Conservation (phyloP, 2,113 vertebrate species). For the Narcine bancroftii region DNA sequence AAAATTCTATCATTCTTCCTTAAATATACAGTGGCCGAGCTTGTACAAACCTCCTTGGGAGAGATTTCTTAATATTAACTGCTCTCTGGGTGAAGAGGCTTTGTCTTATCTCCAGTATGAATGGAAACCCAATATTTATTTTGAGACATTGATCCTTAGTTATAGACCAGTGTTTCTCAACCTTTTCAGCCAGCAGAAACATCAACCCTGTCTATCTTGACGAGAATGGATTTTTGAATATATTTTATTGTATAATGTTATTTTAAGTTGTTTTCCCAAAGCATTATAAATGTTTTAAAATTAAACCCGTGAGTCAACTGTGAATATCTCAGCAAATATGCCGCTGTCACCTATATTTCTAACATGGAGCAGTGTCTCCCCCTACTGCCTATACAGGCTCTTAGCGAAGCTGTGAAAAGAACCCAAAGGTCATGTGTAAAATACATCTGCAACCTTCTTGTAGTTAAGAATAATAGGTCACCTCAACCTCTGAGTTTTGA, state of each 20-base stretch:
- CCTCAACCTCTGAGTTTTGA: slow-evolving; percentile 21
- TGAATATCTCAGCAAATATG: not conserved
- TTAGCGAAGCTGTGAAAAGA: not conserved
- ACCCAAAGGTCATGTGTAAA: not conserved
- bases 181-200: not conserved
- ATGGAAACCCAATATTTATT: not conserved
- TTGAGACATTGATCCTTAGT: not conserved
- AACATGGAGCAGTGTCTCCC: not conserved
- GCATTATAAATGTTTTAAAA: not conserved
- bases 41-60: no score
- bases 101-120: no score
- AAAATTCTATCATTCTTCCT: no score
- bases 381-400: not conserved
- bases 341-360: not conserved
- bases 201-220: not conserved
- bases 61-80: no score
- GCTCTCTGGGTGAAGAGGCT: no score
- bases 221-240: not conserved
- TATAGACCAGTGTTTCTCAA: no score
- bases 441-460: slow-evolving; percentile 1
- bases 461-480: slow-evolving; percentile 34
- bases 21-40: no score
- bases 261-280: not conserved
- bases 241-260: not conserved
- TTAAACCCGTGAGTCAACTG: not conserved